A percentile compares a stretch with the other conserved stretches of the same genome.
These are phyloP conservation scores for Ypsolopha sequella DNA, from an alignment of 2,888 invertebrate genomes.

Conservation along the genomic window DNA sequence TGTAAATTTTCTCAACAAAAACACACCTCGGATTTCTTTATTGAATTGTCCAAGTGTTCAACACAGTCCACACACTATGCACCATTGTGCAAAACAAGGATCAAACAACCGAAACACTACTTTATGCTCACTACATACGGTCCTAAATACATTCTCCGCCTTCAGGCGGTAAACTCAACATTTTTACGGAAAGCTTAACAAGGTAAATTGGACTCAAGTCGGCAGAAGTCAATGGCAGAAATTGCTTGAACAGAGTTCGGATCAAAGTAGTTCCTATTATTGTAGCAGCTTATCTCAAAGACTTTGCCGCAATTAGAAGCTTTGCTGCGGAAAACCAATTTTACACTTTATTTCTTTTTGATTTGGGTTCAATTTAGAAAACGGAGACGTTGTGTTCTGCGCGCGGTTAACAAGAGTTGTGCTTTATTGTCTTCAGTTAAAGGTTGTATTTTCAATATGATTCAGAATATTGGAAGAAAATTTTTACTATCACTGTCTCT, in stretches of 20 bases:
- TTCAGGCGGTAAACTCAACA: too few relatives aligned
- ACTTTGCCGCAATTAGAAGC: background rate
- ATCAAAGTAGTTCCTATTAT: background rate
- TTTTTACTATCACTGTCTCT: too few relatives aligned
- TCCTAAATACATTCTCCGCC: too few relatives aligned
- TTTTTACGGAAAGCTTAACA: background rate
- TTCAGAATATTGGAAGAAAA: too few relatives aligned
- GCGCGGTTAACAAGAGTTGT: background rate
- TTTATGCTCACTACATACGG: too few relatives aligned
- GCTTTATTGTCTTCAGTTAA: background rate
- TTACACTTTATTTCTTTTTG: background rate
- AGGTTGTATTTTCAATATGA: background rate
- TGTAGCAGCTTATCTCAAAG: constrained; percentile 1
- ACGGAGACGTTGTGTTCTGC: background rate
- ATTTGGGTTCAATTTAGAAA: background rate
- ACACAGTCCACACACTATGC: too few relatives aligned
- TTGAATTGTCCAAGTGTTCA: too few relatives aligned
- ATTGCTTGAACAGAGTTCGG: background rate
- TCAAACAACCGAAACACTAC: too few relatives aligned
- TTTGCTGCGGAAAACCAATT: background rate
- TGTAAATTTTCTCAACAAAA: too few relatives aligned
- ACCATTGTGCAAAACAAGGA: too few relatives aligned
- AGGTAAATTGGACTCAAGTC: background rate
- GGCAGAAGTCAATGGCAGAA: background rate
- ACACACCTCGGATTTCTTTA: too few relatives aligned